Evolutionary conservation across 2,888 invertebrate species (phyloP), one percentile per base, ranked within the genome.

Genomic region (Platerodrilus igneus): DNA sequence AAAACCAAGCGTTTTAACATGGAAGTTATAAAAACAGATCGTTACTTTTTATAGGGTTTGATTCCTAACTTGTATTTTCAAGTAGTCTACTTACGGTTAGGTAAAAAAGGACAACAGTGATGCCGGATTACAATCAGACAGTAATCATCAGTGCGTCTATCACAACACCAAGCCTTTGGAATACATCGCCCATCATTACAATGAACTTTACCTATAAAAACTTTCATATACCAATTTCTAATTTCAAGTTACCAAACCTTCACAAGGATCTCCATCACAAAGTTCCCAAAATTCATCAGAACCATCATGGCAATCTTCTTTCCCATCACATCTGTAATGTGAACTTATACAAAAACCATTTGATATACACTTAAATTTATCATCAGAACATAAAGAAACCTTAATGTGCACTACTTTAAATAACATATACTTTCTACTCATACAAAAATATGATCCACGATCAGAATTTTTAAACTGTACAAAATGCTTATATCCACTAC

Each of bases 311-410:
- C 76, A 76, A 54, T 76, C 75, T 10, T 53, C 52, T 45, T 64
- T 66, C 2, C 74, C 74, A 58, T 76, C 76, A 53, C 76, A 76
- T 4, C 72, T 62, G 53, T 70, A 75, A 50, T 71, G 67, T 28
- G 62, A 60, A 39, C 64, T 66, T 18, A 76, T 73, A 52, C 76
- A 76, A 19, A 59, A 48, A 2, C 62, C 61, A 45, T 55, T 62
- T 2, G 58, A 51, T 25, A 50, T 49, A 46, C 68, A 68, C 30
- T 57, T 57, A 39, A 67, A 68, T 62, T 64, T 66, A 19, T 62
- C 58, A 23, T 59, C 58, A 47, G 56, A 63, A 37, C 66, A 67
- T 42, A 57, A n/a, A 10, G 15, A 51, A 28, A 64, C 62, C 15
- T 58, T 41, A 5, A 68, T 50, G 17, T 63, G 53, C 3, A 68